A percentile compares a stretch with the other conserved stretches of the same genome.
These are phyloP conservation scores for Dasyurus viverrinus DNA, from an alignment of 2,113 vertebrate species.

Conservation along the genomic window DNA sequence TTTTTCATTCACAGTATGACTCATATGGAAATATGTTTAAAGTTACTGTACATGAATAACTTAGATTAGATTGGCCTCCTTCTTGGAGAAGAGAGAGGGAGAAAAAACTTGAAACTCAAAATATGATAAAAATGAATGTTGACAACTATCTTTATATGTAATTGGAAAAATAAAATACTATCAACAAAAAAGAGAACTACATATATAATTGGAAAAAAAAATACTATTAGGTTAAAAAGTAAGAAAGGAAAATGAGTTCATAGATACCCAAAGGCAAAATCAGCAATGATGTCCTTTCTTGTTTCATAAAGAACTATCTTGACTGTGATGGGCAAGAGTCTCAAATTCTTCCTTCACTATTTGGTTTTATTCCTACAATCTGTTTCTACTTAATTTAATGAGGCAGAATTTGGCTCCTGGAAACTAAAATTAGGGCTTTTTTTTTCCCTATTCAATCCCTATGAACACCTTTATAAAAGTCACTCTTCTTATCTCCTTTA, in stretches of 20 bases:
- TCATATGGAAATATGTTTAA: too few relatives aligned
- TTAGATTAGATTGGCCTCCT: too few relatives aligned
- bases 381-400: conserved; percentile 61
- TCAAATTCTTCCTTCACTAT: conserved; percentile 50
- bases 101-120: too few relatives aligned
- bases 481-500: conserved; percentile 47
- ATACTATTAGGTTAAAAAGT: too few relatives aligned
- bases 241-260: background rate
- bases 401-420: conserved; percentile 30
- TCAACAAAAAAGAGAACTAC: too few relatives aligned
- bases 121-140: too few relatives aligned
- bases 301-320: conserved; percentile 41
- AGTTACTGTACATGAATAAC: too few relatives aligned
- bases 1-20: too few relatives aligned
- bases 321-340: background rate
- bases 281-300: background rate
- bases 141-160: too few relatives aligned
- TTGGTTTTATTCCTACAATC: conserved; percentile 46
- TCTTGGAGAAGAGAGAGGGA: too few relatives aligned
- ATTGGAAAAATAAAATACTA: too few relatives aligned
- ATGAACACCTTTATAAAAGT: conserved; percentile 42
- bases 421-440: conserved; percentile 13
- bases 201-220: too few relatives aligned
- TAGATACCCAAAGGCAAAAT: conserved; percentile 42
- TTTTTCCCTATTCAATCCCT: conserved; percentile 24